Evolutionary conservation across 2,113 vertebrate genomes (phyloP).

Genomic region (Phoxinus phoxinus): DNA sequence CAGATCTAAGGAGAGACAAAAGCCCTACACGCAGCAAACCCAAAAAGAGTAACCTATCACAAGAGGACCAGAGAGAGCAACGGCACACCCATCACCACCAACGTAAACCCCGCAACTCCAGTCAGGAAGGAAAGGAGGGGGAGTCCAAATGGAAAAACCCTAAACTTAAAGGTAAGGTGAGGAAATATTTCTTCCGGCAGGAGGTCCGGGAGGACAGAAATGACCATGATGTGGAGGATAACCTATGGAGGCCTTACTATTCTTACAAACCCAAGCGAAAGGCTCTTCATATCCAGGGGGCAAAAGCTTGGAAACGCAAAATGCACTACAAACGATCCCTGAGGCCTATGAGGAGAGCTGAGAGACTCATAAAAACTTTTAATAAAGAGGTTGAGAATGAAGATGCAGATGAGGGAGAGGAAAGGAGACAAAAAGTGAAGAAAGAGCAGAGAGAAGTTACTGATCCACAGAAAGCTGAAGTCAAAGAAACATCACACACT

Average conservation of each 20-base stretch:
- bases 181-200: slow-evolving; percentile 75
- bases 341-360: slow-evolving; percentile 76
- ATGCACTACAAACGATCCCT: slow-evolving; percentile 79
- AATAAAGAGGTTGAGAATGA: slow-evolving; percentile 66
- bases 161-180: slow-evolving; percentile 67
- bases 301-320: slow-evolving; percentile 81
- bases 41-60: slow-evolving; percentile 66
- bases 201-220: slow-evolving; percentile 82
- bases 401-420: slow-evolving; percentile 63
- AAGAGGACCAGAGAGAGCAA: slow-evolving; percentile 66
- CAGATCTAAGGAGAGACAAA: slow-evolving; percentile 84
- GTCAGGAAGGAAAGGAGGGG: slow-evolving; percentile 65
- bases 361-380: slow-evolving; percentile 69
- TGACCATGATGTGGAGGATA: slow-evolving; percentile 83
- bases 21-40: slow-evolving; percentile 69
- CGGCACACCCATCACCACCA: slow-evolving; percentile 73
- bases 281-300: slow-evolving; percentile 76
- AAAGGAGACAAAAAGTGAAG: slow-evolving; percentile 54
- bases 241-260: slow-evolving; percentile 90
- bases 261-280: slow-evolving; percentile 90
- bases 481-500: slow-evolving; percentile 31
- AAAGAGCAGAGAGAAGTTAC: slow-evolving; percentile 62
- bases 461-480: slow-evolving; percentile 45
- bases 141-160: slow-evolving; percentile 63
- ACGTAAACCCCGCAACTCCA: slow-evolving; percentile 71